Base-by-base conservation (phyloP, 2,888 invertebrate genomes). In the Entomobrya multifasciata region DNA sequence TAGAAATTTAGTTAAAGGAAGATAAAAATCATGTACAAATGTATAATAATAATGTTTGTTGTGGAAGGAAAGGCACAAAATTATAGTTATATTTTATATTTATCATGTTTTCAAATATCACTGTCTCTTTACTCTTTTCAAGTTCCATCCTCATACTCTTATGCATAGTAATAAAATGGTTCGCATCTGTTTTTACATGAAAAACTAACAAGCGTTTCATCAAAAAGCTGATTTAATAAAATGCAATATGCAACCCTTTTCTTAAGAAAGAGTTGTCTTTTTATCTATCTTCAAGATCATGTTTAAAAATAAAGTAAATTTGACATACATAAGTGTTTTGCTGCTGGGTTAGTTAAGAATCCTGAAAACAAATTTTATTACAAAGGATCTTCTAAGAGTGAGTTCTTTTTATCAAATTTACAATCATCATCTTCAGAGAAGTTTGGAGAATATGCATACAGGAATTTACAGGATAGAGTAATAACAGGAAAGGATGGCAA, bases 211-310 rank as follows among this genome's bases (percentile, higher is more conserved):
- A 17, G 17, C 27, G 1, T 52, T 74, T 49, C 25, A 47, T 72
- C n/a, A 22, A 47, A 80, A 30, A 65, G 36, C 36, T 36, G 36
- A 5, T 11, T 67, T 5, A 36, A 8, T 36, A 36, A 36, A 36
- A 36, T 52, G 65, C 15, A 67, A 15, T n/a, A 80, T 44, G 72
- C 81, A 81, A 81, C 81, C 72, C 81, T 81, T 81, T 79, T 49
- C 8, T 41, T 70, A 62, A 10, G 44, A 47, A 70, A 44, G 6
- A 70, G 49, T 52, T 20, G 47, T 25, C 70, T 22, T 70, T 47
- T 25, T 25, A 47, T 74, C 30, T 52, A n/a, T 36, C n/a, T 52
- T 47, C 30, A 72, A 74, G 74, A 74, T 17, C 52, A 25, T 74
- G 52, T 17, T 8, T 27, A 74, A 52, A 49, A 17, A 70, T 41